Evolutionary conservation across 2,113 vertebrate genomes (phyloP).

Genomic region (Xyliphius kryptos): DNA sequence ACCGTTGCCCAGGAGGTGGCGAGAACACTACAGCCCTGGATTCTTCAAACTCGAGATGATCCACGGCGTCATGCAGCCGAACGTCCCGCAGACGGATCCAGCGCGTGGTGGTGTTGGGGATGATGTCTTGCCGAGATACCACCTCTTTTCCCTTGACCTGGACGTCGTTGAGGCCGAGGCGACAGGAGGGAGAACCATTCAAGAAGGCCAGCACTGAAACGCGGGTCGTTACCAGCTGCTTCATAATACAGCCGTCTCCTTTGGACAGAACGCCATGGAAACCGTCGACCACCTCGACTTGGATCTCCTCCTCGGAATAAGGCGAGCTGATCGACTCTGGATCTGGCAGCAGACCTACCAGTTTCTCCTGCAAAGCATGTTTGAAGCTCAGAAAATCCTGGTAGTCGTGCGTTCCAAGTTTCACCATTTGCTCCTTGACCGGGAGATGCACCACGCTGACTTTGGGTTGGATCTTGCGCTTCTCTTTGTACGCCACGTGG

Average conservation of each 20-base stretch:
- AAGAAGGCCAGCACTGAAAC: conserved; percentile 76
- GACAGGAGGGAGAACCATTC: conserved; percentile 73
- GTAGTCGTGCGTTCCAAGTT: conserved; percentile 77
- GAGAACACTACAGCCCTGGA: conserved; percentile 69
- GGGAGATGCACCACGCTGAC: conserved; percentile 69
- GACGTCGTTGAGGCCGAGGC: conserved; percentile 77
- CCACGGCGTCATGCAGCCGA: conserved; percentile 72
- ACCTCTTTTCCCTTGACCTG: conserved; percentile 81
- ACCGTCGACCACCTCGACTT: conserved; percentile 75
- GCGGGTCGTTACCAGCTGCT: conserved; percentile 71
- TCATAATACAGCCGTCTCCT: conserved; percentile 65
- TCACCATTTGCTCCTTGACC: conserved; percentile 75
- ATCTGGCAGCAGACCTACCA: conserved; percentile 62
- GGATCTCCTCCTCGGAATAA: conserved; percentile 79
- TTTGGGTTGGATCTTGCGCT: conserved; percentile 80
- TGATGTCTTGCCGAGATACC: conserved; percentile 80
- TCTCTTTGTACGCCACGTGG: conserved; percentile 76
- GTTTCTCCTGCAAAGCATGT: conserved; percentile 63
- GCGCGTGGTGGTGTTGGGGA: conserved; percentile 80
- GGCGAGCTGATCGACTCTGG: conserved; percentile 65
- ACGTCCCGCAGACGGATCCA: conserved; percentile 77
- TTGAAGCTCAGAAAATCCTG: conserved; percentile 78
- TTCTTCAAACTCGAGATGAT: conserved; percentile 65
- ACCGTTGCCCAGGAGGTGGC: conserved; percentile 71
- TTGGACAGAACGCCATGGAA: conserved; percentile 74